phyloP scores from a whole-genome alignment of 2,113 vertebrate genomes.

The Arenaria interpres region DNA sequence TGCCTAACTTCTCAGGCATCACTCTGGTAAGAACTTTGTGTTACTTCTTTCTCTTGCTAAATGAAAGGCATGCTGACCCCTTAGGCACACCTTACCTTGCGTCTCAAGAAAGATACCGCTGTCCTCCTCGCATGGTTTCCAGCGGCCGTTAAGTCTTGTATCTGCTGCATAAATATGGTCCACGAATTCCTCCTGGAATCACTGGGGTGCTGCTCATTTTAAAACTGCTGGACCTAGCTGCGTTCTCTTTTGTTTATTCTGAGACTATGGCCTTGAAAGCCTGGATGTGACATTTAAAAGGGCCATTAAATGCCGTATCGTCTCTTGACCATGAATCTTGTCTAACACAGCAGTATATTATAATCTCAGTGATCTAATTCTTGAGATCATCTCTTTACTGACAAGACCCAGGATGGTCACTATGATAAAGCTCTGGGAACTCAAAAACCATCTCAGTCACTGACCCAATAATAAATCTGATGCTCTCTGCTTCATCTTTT shows the following conservation, averaged over 20 bases:
- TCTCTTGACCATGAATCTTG: not conserved
- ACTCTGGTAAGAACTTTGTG: not conserved
- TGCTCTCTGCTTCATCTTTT: not conserved
- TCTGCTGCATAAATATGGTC: not conserved
- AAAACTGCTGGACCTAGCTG: not conserved
- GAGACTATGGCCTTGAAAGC: not conserved
- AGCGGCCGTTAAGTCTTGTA: not conserved
- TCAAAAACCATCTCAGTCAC: not conserved
- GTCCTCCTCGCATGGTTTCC: not conserved
- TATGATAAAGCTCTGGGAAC: not conserved
- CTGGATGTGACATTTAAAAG: conserved; percentile 32
- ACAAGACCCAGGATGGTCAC: not conserved
- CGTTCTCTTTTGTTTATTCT: not conserved
- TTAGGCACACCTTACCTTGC: not conserved
- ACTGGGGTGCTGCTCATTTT: not conserved
- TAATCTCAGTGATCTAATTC: conserved; percentile 41
- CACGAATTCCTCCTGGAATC: not conserved
- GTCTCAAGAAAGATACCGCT: not conserved
- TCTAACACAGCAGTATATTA: conserved; percentile 23
- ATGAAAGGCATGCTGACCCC: not conserved
- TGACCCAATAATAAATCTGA: conserved; percentile 7
- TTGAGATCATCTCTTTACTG: not conserved
- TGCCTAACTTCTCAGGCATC: not conserved
- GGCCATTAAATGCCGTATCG: not conserved
- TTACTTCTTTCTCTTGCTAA: not conserved